Evolutionary conservation across 2,113 vertebrate species (phyloP), one percentile per base, ranked within the genome.

Genomic region (Butorides virescens): DNA sequence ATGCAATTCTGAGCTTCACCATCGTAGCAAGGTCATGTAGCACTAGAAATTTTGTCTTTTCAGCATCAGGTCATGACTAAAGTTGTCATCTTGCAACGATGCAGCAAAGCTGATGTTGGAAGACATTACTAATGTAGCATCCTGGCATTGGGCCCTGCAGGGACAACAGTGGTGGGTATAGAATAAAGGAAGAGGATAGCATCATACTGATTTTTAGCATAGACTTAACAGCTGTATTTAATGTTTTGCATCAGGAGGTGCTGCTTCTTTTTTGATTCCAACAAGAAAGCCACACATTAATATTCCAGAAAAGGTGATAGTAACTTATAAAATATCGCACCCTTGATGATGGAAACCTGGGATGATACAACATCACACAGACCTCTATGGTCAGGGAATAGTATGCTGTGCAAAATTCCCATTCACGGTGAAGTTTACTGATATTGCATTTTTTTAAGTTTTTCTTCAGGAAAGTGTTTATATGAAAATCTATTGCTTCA

Each of bases 341-440:
- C 3, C 4, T 11, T 80, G 17, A 49, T 52, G 47, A 44, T 49
- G 6, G 37, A 87, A 71, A 61, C 25, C 3, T 39, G 39, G 39
- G 46, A 34, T 34, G 29, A 46, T 68, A 22, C 34, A 65, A 21
- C 13, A 65, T 15, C 36, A 55, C 27, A 61, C 15, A 73, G 49
- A 26, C 11, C 23, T 36, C 26, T 61, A n/a, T 44, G 14, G 14
- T 53, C 49, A 68, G n/a, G 18, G 13, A 59, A 63, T 9, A 27
- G 11, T 21, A 73, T 4, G 2, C 59, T 44, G 15, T 0, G 2
- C 13, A 79, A 50, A 74, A 78, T 44, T 76, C 4, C 25, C 0
- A 0, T 47, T 81, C 68, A 10, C 1, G 2, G 10, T 71, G 36
- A 83, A 4, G 4, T 53, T 88, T 72, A 8, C 30, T 53, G 14